These are phyloP conservation scores for Otolemur crassicaudatus DNA, from an alignment of 2,797 vertebrate species.

Conservation along the genomic window DNA sequence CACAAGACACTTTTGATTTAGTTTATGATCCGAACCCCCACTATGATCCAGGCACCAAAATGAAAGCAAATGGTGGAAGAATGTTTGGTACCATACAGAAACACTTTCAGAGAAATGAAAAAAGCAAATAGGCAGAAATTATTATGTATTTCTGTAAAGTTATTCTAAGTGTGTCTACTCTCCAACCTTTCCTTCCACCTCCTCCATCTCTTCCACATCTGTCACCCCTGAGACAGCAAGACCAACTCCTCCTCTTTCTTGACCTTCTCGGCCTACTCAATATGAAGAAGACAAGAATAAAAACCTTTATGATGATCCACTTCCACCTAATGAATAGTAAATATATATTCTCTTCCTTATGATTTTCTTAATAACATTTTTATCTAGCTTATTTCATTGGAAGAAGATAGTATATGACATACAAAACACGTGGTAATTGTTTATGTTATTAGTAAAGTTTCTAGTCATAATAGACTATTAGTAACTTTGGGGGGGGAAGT, in stretches of 20 bases:
- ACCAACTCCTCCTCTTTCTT: not conserved
- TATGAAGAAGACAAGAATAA: not conserved
- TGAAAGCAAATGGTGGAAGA: not conserved
- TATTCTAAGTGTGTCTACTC: not conserved
- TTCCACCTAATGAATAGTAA: not conserved
- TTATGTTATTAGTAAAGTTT: not conserved
- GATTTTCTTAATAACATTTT: not conserved
- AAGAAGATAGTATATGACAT: not conserved
- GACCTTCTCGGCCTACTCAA: not conserved
- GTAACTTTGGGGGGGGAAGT: not conserved
- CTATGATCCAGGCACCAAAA: not conserved
- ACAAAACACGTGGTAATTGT: not conserved
- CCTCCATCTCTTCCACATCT: not conserved
- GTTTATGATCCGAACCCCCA: not conserved
- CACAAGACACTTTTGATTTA: not conserved
- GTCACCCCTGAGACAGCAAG: not conserved
- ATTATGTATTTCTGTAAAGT: not conserved
- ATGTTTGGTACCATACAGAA: not conserved
- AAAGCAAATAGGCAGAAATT: not conserved
- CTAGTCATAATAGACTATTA: not conserved
- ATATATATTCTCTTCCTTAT: not conserved
- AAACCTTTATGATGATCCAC: not conserved
- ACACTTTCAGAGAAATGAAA: not conserved
- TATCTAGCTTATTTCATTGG: not conserved
- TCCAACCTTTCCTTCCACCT: not conserved